Percentiles rank a stretch among this genome's conserved stretches.
Conservation (phyloP, 2,113 vertebrate species). For the Gadus chalcogrammus region DNA sequence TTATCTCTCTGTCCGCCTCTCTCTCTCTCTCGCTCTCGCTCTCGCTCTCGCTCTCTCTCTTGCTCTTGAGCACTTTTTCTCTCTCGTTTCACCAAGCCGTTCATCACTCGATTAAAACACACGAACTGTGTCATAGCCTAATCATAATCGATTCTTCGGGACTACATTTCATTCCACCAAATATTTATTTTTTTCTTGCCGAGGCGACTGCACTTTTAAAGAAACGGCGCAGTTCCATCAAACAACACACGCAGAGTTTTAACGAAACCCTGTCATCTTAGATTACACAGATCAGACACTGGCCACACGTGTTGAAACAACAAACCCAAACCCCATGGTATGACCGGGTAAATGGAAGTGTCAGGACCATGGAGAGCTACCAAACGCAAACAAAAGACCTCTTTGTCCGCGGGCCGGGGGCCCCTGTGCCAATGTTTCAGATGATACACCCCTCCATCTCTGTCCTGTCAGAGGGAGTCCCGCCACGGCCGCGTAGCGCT, state of each 20-base stretch:
- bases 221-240: constrained; percentile 40
- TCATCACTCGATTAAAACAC: constrained; percentile 58
- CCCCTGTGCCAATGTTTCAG: constrained; percentile 58
- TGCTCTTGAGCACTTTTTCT: too few relatives aligned
- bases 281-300: constrained; percentile 49
- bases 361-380: constrained; percentile 78
- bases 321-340: constrained; percentile 19
- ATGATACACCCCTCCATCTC: constrained; percentile 59
- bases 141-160: constrained; percentile 36
- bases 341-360: constrained; percentile 58
- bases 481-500: constrained; percentile 47
- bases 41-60: constrained; percentile 14
- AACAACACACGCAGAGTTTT: constrained; percentile 47
- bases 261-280: constrained; percentile 46
- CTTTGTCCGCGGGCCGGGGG: constrained; percentile 57
- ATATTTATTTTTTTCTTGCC: constrained; percentile 40
- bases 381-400: constrained; percentile 66
- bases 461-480: constrained; percentile 58
- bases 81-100: constrained; percentile 48
- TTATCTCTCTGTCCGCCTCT: too few relatives aligned
- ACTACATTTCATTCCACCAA: constrained; percentile 48
- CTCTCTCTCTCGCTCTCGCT: too few relatives aligned
- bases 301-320: constrained; percentile 25
- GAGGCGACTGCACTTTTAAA: constrained; percentile 36
- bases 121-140: constrained; percentile 28